These are phyloP conservation scores for Ginglymostoma cirratum DNA, from an alignment of 2,113 vertebrate species.

Conservation along the genomic window DNA sequence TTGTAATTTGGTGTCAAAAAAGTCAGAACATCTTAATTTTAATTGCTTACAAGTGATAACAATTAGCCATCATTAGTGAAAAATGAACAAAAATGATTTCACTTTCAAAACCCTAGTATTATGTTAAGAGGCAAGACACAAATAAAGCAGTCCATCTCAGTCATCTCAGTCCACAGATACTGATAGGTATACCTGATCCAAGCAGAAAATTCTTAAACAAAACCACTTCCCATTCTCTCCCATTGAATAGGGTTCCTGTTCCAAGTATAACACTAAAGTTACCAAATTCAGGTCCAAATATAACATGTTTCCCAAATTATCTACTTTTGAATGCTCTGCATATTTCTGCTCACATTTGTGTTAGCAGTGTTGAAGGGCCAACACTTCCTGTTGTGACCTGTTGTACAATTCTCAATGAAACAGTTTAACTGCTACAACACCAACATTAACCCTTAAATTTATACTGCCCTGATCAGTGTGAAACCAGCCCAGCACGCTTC, in stretches of 20 bases:
- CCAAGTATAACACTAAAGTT: conserved; percentile 10
- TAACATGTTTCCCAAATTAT: conserved; percentile 24
- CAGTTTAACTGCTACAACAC: neutral
- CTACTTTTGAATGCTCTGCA: conserved; percentile 15
- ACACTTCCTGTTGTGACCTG: neutral
- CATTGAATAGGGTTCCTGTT: conserved; percentile 16
- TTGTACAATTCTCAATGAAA: neutral
- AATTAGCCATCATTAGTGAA: neutral
- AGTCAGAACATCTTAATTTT: neutral
- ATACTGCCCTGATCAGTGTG: neutral
- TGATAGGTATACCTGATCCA: conserved; percentile 5
- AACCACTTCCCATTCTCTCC: conserved; percentile 19
- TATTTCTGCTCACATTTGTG: neutral
- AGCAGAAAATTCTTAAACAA: neutral
- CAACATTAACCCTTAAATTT: neutral
- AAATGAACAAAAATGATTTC: neutral
- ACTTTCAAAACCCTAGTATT: neutral
- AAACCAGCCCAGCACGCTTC: neutral
- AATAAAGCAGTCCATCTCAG: neutral
- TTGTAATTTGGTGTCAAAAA: neutral
- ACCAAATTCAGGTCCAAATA: neutral
- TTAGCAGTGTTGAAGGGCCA: neutral
- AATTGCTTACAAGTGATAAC: neutral
- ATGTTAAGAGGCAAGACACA: neutral
- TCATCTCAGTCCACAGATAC: neutral